Evolutionary conservation across 2,113 vertebrate species (phyloP), one percentile per base, ranked within the genome.

Genomic region (Ptyas mucosa): DNA sequence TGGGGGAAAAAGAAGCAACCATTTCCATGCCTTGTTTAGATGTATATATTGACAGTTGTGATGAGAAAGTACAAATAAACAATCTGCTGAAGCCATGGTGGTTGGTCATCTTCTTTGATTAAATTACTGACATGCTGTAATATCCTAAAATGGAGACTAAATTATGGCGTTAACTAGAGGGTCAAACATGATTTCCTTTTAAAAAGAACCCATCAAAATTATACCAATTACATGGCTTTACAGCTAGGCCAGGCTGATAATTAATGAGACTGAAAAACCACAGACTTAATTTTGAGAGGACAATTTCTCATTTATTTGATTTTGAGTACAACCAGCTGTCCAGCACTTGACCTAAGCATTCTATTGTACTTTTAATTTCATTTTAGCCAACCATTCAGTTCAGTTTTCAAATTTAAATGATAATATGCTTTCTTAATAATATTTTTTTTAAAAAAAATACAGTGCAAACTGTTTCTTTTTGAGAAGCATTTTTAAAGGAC

Each of bases 221-320:
- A 64, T 95, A 88, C 90, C 91, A 92, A 90, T 92, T 94, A 88
- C 55, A 55, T 61, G 94, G 34, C 92, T 69, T 91, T 94, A 69
- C 90, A 93, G 58, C 52, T 92, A 75, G 53, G 46, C 69, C 93
- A 93, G 90, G 12, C 90, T 90, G 88, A 92, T 92, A 94, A 94
- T 91, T 95, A 94, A 95, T 93, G 86, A 91, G 52, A 90, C 75
- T 61, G 54, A 64, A 94, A 85, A 85, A 91, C 94, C 90, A 8
- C 57, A 95, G 69, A 58, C 93, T 93, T 95, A 92, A 93, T 92
- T 95, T 93, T 94, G 89, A 89, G 51, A 90, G 87, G 15, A 7
- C 93, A 46, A 96, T 96, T 97, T 96, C 93, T 95, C 64, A 93
- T 94, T 96, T 97, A 93, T 96, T 96, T 95, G 91, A 96, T 95